Evolutionary conservation across 2,888 invertebrate species (phyloP), one percentile per base, ranked within the genome.

Genomic region (Tiliacea citrago): DNA sequence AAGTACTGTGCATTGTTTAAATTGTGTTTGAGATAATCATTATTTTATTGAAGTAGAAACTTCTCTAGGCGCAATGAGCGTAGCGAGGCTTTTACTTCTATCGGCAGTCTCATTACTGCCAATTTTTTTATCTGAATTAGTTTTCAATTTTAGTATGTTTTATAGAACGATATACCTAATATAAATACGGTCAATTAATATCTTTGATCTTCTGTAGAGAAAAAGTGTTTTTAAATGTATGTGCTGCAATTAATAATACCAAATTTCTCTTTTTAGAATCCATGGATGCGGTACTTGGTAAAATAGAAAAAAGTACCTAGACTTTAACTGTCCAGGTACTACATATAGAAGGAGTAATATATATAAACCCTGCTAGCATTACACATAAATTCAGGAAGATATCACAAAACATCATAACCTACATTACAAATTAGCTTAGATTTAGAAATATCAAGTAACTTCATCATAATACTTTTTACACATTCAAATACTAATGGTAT

Each of bases 241-340:
- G 12, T n/a, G 66, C 10, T 66, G 58, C 35, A 58, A 58, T 18
- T 58, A 58, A 66, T 57, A 55, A 35, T n/a, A n/a, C 2, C 2
- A 16, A 8, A 13, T 21, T 65, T 35, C 1, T 58, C 21, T 58
- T 53, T 53, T 53, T 29, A 76, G 75, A 76, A 42, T 16, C 61
- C 13, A 13, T 77, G 29, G 70, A 29, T 0, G 29, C n/a, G 3
- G 53, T 39, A 10, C 47, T 68, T 21, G n/a, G 24, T 3, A 35
- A 77, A 68, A 55, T 68, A 13, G 13, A 55, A 3, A 10, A 4
- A 29, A 51, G 18, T 39, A 58, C 45, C 9, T 75, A 77, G 51
- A 60, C n/a, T 74, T 18, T 24, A 21, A 42, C 0, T 53, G 16
- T 24, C 2, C 13, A 18, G 9, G 58, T 66, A 35, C 35, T 57